Percentiles rank a stretch among this genome's conserved stretches.
Conservation (phyloP, 2,113 vertebrate species). For the Macrotus californicus region DNA sequence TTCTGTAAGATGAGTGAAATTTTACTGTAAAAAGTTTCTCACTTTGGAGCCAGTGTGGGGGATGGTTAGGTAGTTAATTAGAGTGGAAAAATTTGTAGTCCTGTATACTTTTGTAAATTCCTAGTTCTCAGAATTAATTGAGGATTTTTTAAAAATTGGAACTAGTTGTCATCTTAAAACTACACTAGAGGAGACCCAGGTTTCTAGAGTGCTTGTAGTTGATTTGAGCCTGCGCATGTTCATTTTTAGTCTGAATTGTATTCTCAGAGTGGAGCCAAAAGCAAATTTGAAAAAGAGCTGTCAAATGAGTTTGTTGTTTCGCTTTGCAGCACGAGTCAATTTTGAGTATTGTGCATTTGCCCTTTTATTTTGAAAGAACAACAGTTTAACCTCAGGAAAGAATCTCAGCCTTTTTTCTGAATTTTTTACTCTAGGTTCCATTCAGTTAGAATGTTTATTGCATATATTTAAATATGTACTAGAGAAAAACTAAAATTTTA, state of each 20-base stretch:
- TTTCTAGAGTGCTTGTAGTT: background rate
- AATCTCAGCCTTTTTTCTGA: conserved; percentile 72
- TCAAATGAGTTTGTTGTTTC: background rate
- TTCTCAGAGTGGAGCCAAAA: background rate
- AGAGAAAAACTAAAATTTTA: conserved; percentile 39
- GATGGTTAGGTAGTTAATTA: background rate
- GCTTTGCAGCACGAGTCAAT: background rate
- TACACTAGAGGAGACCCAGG: background rate
- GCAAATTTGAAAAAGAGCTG: background rate
- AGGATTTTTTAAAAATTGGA: conserved; percentile 6
- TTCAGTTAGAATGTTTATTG: conserved; percentile 26
- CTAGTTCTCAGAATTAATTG: conserved; percentile 8
- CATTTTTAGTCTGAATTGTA: background rate
- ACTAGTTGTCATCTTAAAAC: background rate
- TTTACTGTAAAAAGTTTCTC: background rate
- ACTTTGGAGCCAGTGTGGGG: background rate
- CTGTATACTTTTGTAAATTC: background rate
- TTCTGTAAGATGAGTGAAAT: background rate
- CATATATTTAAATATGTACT: conserved; percentile 26
- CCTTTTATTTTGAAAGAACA: conserved; percentile 14
- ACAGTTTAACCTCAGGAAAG: background rate
- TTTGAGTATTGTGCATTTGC: background rate
- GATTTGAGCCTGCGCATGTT: background rate
- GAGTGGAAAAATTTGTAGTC: background rate
- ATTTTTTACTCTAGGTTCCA: conserved; percentile 67